Conservation (phyloP, 2,797 vertebrate species). For the Protosalanx chinensis region DNA sequence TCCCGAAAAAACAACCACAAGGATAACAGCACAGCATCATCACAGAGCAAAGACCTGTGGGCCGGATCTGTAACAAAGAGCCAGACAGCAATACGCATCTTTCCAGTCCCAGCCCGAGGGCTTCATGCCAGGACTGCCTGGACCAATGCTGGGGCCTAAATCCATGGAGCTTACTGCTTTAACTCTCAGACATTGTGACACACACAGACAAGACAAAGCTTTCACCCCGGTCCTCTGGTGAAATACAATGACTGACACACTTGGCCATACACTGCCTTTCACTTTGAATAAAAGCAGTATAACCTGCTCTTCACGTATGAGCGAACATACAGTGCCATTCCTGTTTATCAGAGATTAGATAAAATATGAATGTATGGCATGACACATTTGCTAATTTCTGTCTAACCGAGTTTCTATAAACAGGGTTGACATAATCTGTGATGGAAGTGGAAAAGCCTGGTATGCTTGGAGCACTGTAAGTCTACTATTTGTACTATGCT, state of each 20-base stretch:
- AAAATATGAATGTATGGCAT: slow-evolving; percentile 51
- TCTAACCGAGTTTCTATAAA: slow-evolving; percentile 40
- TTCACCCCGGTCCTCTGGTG: slow-evolving; percentile 19
- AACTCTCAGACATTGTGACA: slow-evolving; percentile 1
- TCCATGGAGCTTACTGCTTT: slow-evolving; percentile 22
- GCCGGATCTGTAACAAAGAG: slow-evolving; percentile 21
- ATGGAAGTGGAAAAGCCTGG: slow-evolving; percentile 7
- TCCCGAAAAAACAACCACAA: not conserved
- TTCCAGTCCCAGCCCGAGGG: slow-evolving; percentile 42
- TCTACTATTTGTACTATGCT: not conserved
- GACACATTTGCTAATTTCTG: slow-evolving; percentile 42
- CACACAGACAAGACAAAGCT: slow-evolving; percentile 45
- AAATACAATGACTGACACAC: slow-evolving; percentile 14
- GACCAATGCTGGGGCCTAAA: slow-evolving; percentile 36
- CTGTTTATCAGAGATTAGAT: slow-evolving; percentile 54
- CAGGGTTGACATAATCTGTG: slow-evolving; percentile 27
- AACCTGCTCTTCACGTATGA: slow-evolving; percentile 34
- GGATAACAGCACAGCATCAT: not conserved
- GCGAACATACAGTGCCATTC: slow-evolving; percentile 27
- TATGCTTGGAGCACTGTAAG: slow-evolving; percentile 21
- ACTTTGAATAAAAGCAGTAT: slow-evolving; percentile 35
- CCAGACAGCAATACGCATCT: slow-evolving; percentile 31
- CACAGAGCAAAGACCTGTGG: slow-evolving; percentile 2
- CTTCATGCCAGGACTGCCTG: slow-evolving; percentile 36
- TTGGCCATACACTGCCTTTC: slow-evolving; percentile 27